These are phyloP conservation scores for Acleris holmiana DNA, from an alignment of 2,888 invertebrate species.

Conservation along the genomic window DNA sequence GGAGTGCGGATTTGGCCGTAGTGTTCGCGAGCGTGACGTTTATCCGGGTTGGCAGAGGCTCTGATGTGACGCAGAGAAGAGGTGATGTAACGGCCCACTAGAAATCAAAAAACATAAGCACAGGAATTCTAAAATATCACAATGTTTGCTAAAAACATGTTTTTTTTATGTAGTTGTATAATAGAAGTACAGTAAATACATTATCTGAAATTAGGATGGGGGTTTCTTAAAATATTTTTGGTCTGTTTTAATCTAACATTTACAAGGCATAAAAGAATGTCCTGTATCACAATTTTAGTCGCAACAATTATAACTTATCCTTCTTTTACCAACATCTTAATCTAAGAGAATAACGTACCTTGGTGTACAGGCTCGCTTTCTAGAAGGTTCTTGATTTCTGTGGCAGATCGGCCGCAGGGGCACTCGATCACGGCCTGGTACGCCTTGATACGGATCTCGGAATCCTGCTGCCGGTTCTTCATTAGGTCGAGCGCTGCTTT, in stretches of 20 bases:
- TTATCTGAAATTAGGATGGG: not conserved
- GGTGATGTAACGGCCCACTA: conserved; percentile 93
- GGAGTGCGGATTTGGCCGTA: conserved; percentile 82
- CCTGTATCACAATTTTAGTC: no score
- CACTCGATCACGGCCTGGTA: conserved; percentile 91
- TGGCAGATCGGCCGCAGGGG: conserved; percentile 88
- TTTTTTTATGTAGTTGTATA: no score
- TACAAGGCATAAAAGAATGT: no score
- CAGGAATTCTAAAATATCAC: not conserved
- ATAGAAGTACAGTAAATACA: no score
- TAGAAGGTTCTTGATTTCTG: conserved; percentile 88
- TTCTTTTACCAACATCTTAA: no score
- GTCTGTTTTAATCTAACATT: no score
- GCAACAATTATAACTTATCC: no score
- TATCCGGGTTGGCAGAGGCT: conserved; percentile 90
- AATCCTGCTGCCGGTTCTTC: conserved; percentile 90
- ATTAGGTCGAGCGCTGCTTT: conserved; percentile 85
- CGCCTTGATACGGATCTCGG: conserved; percentile 94
- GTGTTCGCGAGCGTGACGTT: conserved; percentile 81
- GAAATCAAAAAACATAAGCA: conserved; percentile 16
- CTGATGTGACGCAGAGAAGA: conserved; percentile 91
- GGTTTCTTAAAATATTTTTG: no score
- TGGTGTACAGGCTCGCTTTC: conserved; percentile 91
- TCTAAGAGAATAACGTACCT: conserved; percentile 57
- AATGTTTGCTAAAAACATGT: no score